phyloP scores from a whole-genome alignment of 2,888 invertebrate species.

The Apamea epomidion region DNA sequence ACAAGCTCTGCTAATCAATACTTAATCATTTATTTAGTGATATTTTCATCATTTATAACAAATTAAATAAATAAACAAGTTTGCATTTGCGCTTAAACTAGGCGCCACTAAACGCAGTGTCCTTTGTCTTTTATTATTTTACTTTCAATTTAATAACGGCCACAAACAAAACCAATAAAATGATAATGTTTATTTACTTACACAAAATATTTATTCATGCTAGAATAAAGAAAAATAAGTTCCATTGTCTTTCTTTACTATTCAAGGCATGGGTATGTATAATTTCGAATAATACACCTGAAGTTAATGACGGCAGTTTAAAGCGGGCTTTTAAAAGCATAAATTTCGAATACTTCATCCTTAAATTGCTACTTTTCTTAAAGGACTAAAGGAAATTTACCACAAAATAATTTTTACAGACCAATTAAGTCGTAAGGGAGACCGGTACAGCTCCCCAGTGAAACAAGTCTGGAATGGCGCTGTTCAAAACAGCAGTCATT shows the following conservation, averaged over 20 bases:
- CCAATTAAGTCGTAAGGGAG: conserved; percentile 56
- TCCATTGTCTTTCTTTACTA: conserved; percentile 43
- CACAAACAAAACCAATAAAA: conserved; percentile 31
- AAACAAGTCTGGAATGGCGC: conserved; percentile 33
- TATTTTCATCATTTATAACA: conserved; percentile 24
- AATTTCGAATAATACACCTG: conserved; percentile 47
- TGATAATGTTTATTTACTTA: conserved; percentile 37
- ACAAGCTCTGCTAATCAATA: conserved; percentile 19
- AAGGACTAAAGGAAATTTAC: conserved; percentile 49
- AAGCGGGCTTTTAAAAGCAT: conserved; percentile 37
- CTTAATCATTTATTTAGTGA: conserved; percentile 14
- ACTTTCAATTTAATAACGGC: conserved; percentile 29
- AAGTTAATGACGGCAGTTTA: conserved; percentile 41
- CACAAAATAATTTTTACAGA: conserved; percentile 53
- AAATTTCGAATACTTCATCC: conserved; percentile 43
- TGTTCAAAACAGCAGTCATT: conserved; percentile 40
- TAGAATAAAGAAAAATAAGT: conserved; percentile 45
- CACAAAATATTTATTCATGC: conserved; percentile 32
- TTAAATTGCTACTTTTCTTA: conserved; percentile 50
- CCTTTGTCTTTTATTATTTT: conserved; percentile 34
- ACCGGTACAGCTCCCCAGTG: conserved; percentile 32
- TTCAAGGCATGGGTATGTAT: conserved; percentile 32
- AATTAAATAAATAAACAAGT: too few species aligned
- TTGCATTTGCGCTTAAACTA: background rate
- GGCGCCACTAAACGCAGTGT: conserved; percentile 18